Evolutionary conservation across 2,888 invertebrate species (phyloP), one percentile per base, ranked within the genome.

Genomic region (Brachynemurus nebulosus): DNA sequence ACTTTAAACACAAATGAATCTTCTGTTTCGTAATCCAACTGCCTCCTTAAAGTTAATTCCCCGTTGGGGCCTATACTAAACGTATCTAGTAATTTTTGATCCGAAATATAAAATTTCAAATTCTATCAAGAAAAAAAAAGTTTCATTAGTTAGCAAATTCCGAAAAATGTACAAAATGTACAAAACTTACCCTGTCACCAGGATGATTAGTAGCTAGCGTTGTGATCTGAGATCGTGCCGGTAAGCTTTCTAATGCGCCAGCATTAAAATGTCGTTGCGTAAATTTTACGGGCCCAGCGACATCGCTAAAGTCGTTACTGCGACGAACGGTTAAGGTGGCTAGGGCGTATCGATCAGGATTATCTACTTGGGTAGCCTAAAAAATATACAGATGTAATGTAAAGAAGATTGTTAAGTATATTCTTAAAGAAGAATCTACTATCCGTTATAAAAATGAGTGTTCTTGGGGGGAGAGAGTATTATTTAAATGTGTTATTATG

Each of bases 341-440:
- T 47, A 92, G 67, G 1, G 91, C 86, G 61, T 89, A 89, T 42
- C 89, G 76, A 67, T 91, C 91, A 0, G 81, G 69, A 69, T 92
- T 92, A 65, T 92, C 89, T 47, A 79, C 69, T 59, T 86, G 86
- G 1, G 79, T 81, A 7, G 84, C 85, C 75, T 83, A 65, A 1
- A 53, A 54, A 47, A 40, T 43, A 42, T 18, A 18, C n/a, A n/a
- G n/a, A n/a, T n/a, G n/a, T n/a, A n/a, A n/a, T n/a, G n/a, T n/a
- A n/a, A n/a, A n/a, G n/a, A n/a, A n/a, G n/a, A n/a, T n/a, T n/a
- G n/a, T n/a, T n/a, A n/a, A n/a, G n/a, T n/a, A n/a, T n/a, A n/a
- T n/a, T n/a, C n/a, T n/a, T n/a, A n/a, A n/a, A n/a, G n/a, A n/a
- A n/a, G n/a, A n/a, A n/a, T n/a, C n/a, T n/a, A n/a, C n/a, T n/a